A percentile compares a stretch with the other conserved stretches of the same genome.
phyloP scores from a whole-genome alignment of 1,140 invertebrate species.

The Drosophila takahashii region DNA sequence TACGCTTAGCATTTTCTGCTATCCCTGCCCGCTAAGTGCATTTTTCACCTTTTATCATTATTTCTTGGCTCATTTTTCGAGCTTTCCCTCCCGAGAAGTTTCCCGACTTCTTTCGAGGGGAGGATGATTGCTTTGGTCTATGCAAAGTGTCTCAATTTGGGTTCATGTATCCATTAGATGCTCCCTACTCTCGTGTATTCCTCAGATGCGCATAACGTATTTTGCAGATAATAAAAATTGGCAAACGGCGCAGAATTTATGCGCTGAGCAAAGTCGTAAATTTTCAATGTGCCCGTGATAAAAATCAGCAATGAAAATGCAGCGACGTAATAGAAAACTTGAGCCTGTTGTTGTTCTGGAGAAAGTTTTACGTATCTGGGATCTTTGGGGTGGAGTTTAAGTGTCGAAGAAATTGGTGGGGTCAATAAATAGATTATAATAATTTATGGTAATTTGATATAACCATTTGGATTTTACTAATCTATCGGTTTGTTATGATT shows the following conservation, averaged over 20 bases:
- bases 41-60: slow-evolving; percentile 60
- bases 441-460: slow-evolving; percentile 29
- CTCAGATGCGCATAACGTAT: slow-evolving; percentile 51
- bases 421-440: slow-evolving; percentile 33
- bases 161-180: slow-evolving; percentile 50
- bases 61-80: slow-evolving; percentile 35
- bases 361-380: slow-evolving; percentile 35
- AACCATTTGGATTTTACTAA: not conserved
- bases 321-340: slow-evolving; percentile 47
- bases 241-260: slow-evolving; percentile 58
- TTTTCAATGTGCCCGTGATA: slow-evolving; percentile 63
- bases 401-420: not conserved
- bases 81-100: slow-evolving; percentile 1
- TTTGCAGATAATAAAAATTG: slow-evolving; percentile 74
- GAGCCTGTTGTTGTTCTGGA: slow-evolving; percentile 5
- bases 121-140: slow-evolving; percentile 37
- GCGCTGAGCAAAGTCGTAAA: slow-evolving; percentile 60
- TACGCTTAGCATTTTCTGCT: slow-evolving; percentile 24
- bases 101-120: not conserved
- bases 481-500: too few species aligned
- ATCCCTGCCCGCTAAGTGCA: slow-evolving; percentile 26
- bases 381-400: slow-evolving; percentile 12
- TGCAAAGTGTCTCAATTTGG: slow-evolving; percentile 61
- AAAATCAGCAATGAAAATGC: slow-evolving; percentile 56
- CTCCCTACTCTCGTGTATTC: slow-evolving; percentile 12